These are phyloP conservation scores for Eurystomus glaucurus DNA, from an alignment of 2,797 vertebrate species.

Conservation along the genomic window DNA sequence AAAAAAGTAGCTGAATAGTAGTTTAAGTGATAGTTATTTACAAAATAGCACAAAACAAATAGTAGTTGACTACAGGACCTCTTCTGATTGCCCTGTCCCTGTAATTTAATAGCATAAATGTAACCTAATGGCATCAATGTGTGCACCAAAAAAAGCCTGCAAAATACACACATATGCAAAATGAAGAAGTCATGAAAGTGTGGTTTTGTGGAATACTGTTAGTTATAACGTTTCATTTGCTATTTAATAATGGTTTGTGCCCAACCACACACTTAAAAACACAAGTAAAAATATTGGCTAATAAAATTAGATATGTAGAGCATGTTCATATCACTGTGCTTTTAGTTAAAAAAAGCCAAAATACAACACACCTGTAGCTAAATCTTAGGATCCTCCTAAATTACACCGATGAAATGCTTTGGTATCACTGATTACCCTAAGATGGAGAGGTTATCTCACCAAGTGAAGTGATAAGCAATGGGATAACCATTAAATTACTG, in stretches of 20 bases:
- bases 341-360: neutral
- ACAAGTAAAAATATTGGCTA: neutral
- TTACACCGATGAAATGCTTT: rapidly evolving
- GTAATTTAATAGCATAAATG: too few relatives aligned
- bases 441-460: neutral
- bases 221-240: neutral
- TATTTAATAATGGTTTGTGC: neutral
- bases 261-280: neutral
- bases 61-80: neutral
- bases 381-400: neutral
- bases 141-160: neutral
- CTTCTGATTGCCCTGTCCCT: neutral
- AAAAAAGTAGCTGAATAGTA: neutral
- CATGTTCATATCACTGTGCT: rapidly evolving
- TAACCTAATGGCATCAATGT: neutral
- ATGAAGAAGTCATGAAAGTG: neutral
- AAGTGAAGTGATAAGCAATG: neutral
- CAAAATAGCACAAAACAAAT: too few relatives aligned
- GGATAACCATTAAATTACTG: neutral
- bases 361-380: rapidly evolving
- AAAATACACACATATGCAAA: neutral
- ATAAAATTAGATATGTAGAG: neutral
- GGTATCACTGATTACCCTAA: neutral
- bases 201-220: neutral
- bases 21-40: too few relatives aligned